A percentile compares a stretch with the other conserved stretches of the same genome.
Conservation (phyloP, 2,113 vertebrate genomes). For the Motacilla alba region DNA sequence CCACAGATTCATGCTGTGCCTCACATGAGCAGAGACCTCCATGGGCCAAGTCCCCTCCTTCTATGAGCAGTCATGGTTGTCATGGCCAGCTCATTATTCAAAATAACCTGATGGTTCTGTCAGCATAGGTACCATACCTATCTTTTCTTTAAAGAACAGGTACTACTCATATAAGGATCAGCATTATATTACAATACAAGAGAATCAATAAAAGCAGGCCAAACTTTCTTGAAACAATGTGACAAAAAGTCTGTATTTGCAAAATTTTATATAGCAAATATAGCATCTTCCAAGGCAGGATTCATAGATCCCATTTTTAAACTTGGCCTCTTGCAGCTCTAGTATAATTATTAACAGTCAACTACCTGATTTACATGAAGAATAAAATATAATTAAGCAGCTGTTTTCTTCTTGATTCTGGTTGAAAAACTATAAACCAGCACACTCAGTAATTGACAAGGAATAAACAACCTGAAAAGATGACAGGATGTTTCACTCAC, state of each 20-base stretch:
- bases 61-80: neutral
- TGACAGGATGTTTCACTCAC: neutral
- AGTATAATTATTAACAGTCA: neutral
- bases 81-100: neutral
- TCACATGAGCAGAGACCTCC: neutral
- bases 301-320: neutral
- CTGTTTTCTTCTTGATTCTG: neutral
- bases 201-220: neutral
- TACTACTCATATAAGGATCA: neutral
- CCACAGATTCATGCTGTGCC: neutral
- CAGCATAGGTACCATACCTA: neutral
- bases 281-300: neutral
- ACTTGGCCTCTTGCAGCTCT: neutral
- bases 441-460: neutral
- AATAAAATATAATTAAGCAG: neutral
- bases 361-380: neutral
- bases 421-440: neutral
- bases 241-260: neutral
- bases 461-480: neutral
- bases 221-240: neutral
- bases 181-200: neutral
- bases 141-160: neutral
- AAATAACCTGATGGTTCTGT: neutral
- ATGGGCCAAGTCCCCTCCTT: neutral
- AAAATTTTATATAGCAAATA: neutral